A percentile compares a stretch with the other conserved stretches of the same genome.
These are phyloP conservation scores for Helicorthomorpha holstii DNA, from an alignment of 1,140 invertebrate genomes.

Conservation along the genomic window DNA sequence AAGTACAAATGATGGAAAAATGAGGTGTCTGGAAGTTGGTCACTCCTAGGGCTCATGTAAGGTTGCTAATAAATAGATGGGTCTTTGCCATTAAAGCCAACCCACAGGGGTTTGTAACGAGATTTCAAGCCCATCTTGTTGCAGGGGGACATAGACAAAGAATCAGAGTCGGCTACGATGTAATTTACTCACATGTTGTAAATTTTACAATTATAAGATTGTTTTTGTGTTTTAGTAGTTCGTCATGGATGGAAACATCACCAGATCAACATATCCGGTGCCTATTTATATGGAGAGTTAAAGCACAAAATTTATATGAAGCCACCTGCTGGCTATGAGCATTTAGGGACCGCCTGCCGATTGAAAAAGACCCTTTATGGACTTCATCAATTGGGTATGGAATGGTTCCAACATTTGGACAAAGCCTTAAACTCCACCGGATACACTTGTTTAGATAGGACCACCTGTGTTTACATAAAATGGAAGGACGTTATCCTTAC, in stretches of 20 bases:
- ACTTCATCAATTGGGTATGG: too few species aligned
- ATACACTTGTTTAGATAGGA: too few species aligned
- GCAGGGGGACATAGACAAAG: background rate
- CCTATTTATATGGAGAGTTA: slow-evolving; percentile 13
- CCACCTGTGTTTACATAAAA: too few species aligned
- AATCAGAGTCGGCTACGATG: background rate
- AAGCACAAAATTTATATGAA: background rate
- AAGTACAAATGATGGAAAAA: background rate
- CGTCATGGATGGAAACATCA: too few species aligned
- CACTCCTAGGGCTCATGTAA: background rate
- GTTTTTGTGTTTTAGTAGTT: background rate
- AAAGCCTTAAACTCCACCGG: too few species aligned
- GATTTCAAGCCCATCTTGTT: background rate
- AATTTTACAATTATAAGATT: background rate
- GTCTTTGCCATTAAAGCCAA: too few species aligned
- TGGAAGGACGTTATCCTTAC: too few species aligned
- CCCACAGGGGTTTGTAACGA: too few species aligned
- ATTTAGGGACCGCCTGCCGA: slow-evolving; percentile 9
- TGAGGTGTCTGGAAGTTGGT: background rate
- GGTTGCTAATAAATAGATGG: background rate
- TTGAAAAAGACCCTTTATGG: slow-evolving; percentile 21
- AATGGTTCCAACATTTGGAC: too few species aligned
- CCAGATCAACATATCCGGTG: background rate
- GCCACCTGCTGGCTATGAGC: too few species aligned
- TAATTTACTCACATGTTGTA: background rate